Percentiles rank a stretch among this genome's conserved stretches.
These are phyloP conservation scores for Pituophis catenifer DNA, from an alignment of 2,113 vertebrate species.

Conservation along the genomic window DNA sequence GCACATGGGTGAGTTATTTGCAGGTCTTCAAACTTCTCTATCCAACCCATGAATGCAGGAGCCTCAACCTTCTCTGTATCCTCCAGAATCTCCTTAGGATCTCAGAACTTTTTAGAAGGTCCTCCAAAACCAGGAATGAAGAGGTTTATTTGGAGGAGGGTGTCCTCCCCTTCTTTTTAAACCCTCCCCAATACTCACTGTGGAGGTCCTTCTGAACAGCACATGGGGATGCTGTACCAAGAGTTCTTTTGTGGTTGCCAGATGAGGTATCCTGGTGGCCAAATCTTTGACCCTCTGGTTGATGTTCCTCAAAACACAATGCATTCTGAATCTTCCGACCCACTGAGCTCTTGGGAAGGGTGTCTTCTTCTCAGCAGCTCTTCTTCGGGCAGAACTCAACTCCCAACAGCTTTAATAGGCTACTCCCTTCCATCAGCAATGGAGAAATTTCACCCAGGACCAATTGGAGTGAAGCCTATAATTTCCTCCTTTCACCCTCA, in stretches of 20 bases:
- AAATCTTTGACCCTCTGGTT: not conserved
- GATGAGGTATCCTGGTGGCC: not conserved
- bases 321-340: not conserved
- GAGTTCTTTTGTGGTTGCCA: not conserved
- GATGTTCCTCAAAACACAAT: not conserved
- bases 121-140: no score
- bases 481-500: not conserved
- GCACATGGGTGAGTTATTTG: not conserved
- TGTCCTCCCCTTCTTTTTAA: no score
- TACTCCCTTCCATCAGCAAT: not conserved
- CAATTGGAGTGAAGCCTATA: not conserved
- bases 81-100: not conserved
- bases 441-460: no score
- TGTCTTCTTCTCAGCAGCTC: not conserved
- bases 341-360: not conserved
- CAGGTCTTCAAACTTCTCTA: not conserved
- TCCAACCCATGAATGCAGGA: not conserved
- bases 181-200: not conserved
- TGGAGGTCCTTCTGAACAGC: accelerated
- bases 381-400: no score
- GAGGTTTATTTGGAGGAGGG: no score
- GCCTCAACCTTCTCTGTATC: not conserved
- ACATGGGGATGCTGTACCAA: accelerated
- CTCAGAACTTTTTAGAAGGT: not conserved
- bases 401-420: not conserved